Percentiles rank a stretch among this genome's conserved stretches.
phyloP scores from a whole-genome alignment of 2,113 vertebrate species.

The Cariama cristata region DNA sequence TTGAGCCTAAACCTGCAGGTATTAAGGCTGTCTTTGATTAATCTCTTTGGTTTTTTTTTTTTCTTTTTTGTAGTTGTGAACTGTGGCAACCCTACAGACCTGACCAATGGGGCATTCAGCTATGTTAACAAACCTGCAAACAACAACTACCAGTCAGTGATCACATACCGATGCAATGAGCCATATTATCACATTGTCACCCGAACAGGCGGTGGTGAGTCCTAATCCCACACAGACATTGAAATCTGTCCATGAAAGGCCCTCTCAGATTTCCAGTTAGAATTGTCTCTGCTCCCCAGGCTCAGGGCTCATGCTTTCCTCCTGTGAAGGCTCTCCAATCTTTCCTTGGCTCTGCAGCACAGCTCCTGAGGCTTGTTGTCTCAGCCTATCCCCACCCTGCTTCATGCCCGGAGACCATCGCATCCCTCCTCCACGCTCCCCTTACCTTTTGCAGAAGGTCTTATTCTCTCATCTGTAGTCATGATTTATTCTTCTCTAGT shows the following conservation, averaged over 20 bases:
- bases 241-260: not conserved
- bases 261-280: not conserved
- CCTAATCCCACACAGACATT: not conserved
- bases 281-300: not conserved
- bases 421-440: not conserved
- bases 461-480: not conserved
- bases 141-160: constrained; percentile 66
- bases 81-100: constrained; percentile 65
- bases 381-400: not conserved
- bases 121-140: not conserved
- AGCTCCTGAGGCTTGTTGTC: not conserved
- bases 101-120: constrained; percentile 69
- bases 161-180: constrained; percentile 71
- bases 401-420: not conserved
- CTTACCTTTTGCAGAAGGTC: not conserved
- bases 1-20: not conserved
- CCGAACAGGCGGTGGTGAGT: not conserved
- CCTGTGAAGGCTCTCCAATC: not conserved
- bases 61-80: constrained; percentile 69
- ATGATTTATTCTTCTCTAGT: not conserved
- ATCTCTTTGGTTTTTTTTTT: not conserved
- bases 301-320: not conserved
- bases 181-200: constrained; percentile 76
- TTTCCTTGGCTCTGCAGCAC: not conserved
- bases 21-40: not conserved